A percentile compares a stretch with the other conserved stretches of the same genome.
Evolutionary conservation across 1,140 invertebrate genomes (phyloP).

Genomic region (Lepidurus arcticus): DNA sequence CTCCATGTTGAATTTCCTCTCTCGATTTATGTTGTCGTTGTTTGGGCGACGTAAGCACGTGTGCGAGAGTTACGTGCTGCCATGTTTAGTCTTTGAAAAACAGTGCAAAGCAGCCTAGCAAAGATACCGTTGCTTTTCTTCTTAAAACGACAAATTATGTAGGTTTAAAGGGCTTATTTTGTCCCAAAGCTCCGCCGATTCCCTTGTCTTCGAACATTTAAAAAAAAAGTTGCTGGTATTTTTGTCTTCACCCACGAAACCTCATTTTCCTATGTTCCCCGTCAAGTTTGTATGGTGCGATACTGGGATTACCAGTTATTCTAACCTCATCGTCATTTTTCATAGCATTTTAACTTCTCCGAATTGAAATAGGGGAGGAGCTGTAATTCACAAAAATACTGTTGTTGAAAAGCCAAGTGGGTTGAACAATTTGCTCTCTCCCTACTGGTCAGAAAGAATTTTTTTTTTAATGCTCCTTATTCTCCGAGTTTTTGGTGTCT

Average conservation of each 20-base stretch:
- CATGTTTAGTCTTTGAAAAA: not conserved
- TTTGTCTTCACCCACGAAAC: not conserved
- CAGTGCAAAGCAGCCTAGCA: constrained; percentile 1
- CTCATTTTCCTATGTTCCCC: not conserved
- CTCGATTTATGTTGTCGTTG: not conserved
- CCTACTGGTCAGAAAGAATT: not conserved
- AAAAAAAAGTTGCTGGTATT: not conserved
- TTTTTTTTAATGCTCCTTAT: constrained; percentile 20
- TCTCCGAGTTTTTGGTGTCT: constrained; percentile 18
- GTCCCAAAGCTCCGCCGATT: not conserved
- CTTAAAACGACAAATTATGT: not conserved
- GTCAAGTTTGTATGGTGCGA: not conserved
- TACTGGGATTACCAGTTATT: not conserved
- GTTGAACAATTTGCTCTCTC: not conserved
- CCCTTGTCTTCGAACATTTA: not conserved
- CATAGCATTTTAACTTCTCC: constrained; percentile 1
- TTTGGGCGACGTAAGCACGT: not conserved
- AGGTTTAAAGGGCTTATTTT: not conserved
- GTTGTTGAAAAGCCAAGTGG: constrained; percentile 11
- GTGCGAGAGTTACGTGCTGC: not conserved
- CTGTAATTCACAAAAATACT: not conserved
- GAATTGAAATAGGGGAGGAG: constrained; percentile 3
- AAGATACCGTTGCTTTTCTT: not conserved
- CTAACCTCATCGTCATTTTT: constrained; percentile 15
- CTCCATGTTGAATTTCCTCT: not conserved